Evolutionary conservation across 2,888 invertebrate species (phyloP).

Genomic region (Rotaria macrura): DNA sequence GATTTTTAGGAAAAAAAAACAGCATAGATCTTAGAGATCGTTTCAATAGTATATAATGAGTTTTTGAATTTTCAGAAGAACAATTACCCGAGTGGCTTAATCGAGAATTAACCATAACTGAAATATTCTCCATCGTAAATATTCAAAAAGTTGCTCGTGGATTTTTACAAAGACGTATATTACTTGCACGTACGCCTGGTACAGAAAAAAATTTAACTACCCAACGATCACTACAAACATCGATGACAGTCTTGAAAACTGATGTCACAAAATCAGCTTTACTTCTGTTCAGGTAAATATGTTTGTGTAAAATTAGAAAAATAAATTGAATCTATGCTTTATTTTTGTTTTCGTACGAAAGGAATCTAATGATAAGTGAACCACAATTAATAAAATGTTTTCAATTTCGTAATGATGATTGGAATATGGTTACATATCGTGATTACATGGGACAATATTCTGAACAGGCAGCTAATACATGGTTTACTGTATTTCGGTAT

Average conservation of each 20-base stretch:
- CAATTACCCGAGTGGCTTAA: not conserved
- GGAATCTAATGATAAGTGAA: conserved; percentile 45
- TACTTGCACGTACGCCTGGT: conserved; percentile 40
- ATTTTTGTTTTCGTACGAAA: conserved; percentile 30
- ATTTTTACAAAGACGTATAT: conserved; percentile 42
- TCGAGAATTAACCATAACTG: not conserved
- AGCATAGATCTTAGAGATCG: no score
- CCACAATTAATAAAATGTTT: conserved; percentile 45
- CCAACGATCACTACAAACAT: not conserved
- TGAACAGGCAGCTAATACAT: conserved; percentile 46
- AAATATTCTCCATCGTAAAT: not conserved
- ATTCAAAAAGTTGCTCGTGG: conserved; percentile 46
- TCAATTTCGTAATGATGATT: conserved; percentile 48
- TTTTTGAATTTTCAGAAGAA: not conserved
- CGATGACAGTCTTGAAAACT: not conserved
- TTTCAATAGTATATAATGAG: not conserved
- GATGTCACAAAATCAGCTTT: not conserved
- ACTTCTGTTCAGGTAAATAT: not conserved
- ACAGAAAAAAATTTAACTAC: not conserved
- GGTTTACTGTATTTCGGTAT: conserved; percentile 49
- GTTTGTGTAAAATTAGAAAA: not conserved
- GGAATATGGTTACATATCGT: conserved; percentile 48
- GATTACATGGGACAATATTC: conserved; percentile 46
- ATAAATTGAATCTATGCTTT: not conserved
- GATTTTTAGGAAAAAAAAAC: no score